Conservation (phyloP, 2,797 vertebrate genomes). For the Botia almorhae region DNA sequence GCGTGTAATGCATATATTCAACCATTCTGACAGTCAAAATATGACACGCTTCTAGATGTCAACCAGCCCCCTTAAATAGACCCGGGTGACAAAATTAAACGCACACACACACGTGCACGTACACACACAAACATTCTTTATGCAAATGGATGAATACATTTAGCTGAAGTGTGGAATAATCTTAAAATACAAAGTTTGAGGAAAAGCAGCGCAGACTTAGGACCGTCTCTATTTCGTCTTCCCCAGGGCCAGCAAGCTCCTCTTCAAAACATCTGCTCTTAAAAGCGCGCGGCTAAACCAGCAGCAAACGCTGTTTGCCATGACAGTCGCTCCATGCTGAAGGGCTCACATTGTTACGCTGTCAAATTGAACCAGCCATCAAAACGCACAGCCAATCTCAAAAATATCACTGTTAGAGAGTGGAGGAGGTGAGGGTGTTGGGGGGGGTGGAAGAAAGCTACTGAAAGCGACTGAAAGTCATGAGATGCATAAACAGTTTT, state of each 20-base stretch:
- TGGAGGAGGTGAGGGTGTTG: slow-evolving; percentile 19
- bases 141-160: slow-evolving; percentile 63
- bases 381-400: slow-evolving; percentile 55
- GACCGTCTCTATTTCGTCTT: slow-evolving; percentile 55
- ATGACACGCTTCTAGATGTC: slow-evolving; percentile 60
- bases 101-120: slow-evolving; percentile 49
- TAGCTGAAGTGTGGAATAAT: slow-evolving; percentile 57
- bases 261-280: slow-evolving; percentile 67
- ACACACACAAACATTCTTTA: slow-evolving; percentile 41
- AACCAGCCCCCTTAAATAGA: slow-evolving; percentile 56
- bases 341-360: slow-evolving; percentile 56
- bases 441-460: neutral
- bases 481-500: slow-evolving; percentile 42
- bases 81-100: slow-evolving; percentile 64
- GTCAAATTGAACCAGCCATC: slow-evolving; percentile 58
- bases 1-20: slow-evolving; percentile 1
- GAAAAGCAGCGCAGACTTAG: slow-evolving; percentile 59
- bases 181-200: slow-evolving; percentile 62
- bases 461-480: no score
- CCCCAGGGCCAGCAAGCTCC: slow-evolving; percentile 59
- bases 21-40: slow-evolving; percentile 32
- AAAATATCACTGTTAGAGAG: slow-evolving; percentile 44
- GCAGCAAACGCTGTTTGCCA: slow-evolving; percentile 57
- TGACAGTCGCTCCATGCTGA: slow-evolving; percentile 56
- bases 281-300: slow-evolving; percentile 58